Base-by-base conservation (phyloP, 2,113 vertebrate species). In the Taurulus bubalis region DNA sequence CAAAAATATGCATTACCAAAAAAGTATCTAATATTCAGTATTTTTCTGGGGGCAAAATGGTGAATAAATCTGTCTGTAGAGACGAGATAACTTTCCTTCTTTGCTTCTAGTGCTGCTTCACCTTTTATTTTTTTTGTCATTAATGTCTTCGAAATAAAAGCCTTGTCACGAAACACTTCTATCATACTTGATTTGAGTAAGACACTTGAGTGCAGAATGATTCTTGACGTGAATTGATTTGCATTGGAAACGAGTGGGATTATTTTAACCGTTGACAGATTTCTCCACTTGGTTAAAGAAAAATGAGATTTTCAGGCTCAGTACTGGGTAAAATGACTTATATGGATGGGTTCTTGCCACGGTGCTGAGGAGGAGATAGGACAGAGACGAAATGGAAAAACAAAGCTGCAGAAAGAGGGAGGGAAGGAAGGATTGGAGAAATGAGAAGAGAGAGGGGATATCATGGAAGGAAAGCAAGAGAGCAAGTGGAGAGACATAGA, bases 291-390 rank as follows among this genome's bases (percentile, higher is more conserved):
- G 77, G 42, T 82, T 81, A 60, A 24, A 85, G 75, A 82, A 84
- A 85, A 79, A 88, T 72, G 38, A 64, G 77, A 87, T 90, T 90
- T 88, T 87, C 71, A 73, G 79, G 45, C 77, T 86, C 77, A 75
- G 38, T 77, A 49, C 75, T 32, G 67, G 79, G 68, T 83, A 82
- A 86, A 91, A 82, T 87, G 84, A 93, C 89, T 91, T 90, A 84
- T 92, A 91, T 89, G 91, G 91, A 87, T 89, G 83, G 67, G 24
- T 83, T 90, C 86, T 81, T 28, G 40, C 77, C 59, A 55, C 75
- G 53, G 71, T 62, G 82, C 65, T 71, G 78, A 75, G 86, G 67
- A 87, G 63, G 82, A 75, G 64, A 86, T 80, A 77, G 63, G 6
- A 72, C 28, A 16, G 49, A 76, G 70, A 71, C 14, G 51, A 74